Base-by-base conservation (phyloP, 1,140 invertebrate genomes). In the Drosophila sp. region DNA sequence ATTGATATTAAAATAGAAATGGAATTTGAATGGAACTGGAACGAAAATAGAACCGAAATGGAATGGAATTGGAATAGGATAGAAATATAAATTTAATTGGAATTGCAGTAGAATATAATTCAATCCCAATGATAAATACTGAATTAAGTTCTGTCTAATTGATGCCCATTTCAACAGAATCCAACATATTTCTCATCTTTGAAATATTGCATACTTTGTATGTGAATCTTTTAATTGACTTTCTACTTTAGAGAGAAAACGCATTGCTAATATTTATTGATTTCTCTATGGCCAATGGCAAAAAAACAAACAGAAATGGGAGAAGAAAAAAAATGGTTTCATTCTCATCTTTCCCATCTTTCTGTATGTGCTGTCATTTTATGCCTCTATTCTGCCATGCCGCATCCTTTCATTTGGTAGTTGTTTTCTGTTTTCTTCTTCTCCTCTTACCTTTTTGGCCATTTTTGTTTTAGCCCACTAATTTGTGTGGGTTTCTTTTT, bases 401-500 rank as follows among this genome's bases (percentile, higher is more conserved):
- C 25, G 25, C 44, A 50, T 50, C 44, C 44, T 50, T 50, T 50
- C 44, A 50, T 50, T 50, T 27, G 8, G 44, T 50, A 50, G 44
- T 50, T 50, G 7, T 25, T 50, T 58, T 58, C 30, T 58, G 30
- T 38, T 33, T 38, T 58, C 56, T 58, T 58, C 56, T 58, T 58
- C 32, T 58, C 56, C 32, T 38, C 8, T 58, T 58, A 35, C 56
- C 56, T 56, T 47, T 50, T 41, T 29, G 38, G 27, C 33, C 56
- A 55, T 47, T 63, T 69, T 44, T 70, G 27, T 38, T 38, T 38
- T 38, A 38, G 35, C 66, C 62, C 81, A 78, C 82, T 81, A 79
- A 83, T 79, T 87, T 77, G 79, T 70, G 79, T 76, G 68, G 50
- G 74, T 77, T 56, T 60, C 68, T 60, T 65, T 73, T 71, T 70